Evolutionary conservation across 2,888 invertebrate species (phyloP), one percentile per base, ranked within the genome.

Genomic region (Sinhomidia bicolor): DNA sequence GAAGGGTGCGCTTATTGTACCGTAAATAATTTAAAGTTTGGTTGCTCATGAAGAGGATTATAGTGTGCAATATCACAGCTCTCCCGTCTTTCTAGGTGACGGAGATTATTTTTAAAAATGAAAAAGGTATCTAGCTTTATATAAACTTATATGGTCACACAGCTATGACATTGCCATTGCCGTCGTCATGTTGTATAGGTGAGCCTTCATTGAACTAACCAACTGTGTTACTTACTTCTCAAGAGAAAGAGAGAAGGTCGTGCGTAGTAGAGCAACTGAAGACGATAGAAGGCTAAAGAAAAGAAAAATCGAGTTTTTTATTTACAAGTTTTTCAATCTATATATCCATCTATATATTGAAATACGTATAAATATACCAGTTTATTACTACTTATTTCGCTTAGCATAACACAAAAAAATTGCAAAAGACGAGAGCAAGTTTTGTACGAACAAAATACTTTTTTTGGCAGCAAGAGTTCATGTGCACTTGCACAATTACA

Each of bases 401-500:
- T 71, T 23, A 41, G 23, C 10, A 23, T 41, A 23, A 44, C 4
- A 71, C n/a, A n/a, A 74, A n/a, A 74, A 74, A 47, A 47, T 68
- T 17, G 65, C 23, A 47, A 44, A n/a, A n/a, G n/a, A n/a, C n/a
- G 14, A 32, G n/a, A 41, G 47, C 0, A 74, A 23, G 26, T 47
- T 47, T 71, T 41, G 17, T 36, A 12, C 14, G 7, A 12, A 14
- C 4, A 41, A 41, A 65, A 36, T 74, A 44, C 36, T 36, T 68
- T 68, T 68, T 71, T 74, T 74, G 74, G 74, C 44, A 74, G 26
- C 26, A 5, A n/a, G 47, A 17, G 47, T 10, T 26, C 14, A 12
- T 26, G 14, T 74, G 26, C 14, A 47, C 47, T 74, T 74, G 74
- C 44, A 74, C 74, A 74, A 74, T 74, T 74, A 71, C 41, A 20